Evolutionary conservation across 2,797 vertebrate genomes (phyloP), one percentile per base, ranked within the genome.

Genomic region (Pelodytes ibericus): DNA sequence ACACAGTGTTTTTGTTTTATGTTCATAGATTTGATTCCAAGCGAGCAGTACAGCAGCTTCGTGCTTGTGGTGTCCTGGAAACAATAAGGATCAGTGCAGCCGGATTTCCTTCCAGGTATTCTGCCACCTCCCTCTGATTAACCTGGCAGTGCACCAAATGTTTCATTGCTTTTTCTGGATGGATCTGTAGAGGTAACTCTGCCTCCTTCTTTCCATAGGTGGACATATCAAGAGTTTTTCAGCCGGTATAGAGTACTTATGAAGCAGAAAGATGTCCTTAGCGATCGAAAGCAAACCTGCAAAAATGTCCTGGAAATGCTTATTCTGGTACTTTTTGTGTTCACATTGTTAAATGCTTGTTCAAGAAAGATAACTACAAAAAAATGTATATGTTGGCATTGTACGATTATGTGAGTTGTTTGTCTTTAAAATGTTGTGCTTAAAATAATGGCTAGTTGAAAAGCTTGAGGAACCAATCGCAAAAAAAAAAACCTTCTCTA

Each of bases 141-240:
- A 44, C 1, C 41, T 8, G 18, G 13, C 41, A 16, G 41, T 13
- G 41, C 41, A 13, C 41, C 3, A 44, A 13, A 13, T 44, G 10
- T 44, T 1, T 44, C 18, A 13, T 44, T 16, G 11, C 49, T 24
- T 16, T 53, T 53, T 11, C 1, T 1, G 16, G 15, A 6, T 58
- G 15, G 24, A 10, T 15, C 13, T 58, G 26, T 27, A 7, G 20
- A 9, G 9, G 24, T 3, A 57, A 5, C 4, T 22, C 2, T 6
- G 10, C 20, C 24, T 24, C n/a, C n/a, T 63, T 62, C 18, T 75
- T 81, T 82, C 82, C 58, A 31, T 86, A 99, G 97, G 81, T 99
- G 97, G 97, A 99, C 97, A 0, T 99, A 99, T 81, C 97, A 99
- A 83, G 98, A 99, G 88, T 99, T 99, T 91, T 99, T 98, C 83